Base-by-base conservation (phyloP, 2,888 invertebrate species). In the Notodonta dromedarius region DNA sequence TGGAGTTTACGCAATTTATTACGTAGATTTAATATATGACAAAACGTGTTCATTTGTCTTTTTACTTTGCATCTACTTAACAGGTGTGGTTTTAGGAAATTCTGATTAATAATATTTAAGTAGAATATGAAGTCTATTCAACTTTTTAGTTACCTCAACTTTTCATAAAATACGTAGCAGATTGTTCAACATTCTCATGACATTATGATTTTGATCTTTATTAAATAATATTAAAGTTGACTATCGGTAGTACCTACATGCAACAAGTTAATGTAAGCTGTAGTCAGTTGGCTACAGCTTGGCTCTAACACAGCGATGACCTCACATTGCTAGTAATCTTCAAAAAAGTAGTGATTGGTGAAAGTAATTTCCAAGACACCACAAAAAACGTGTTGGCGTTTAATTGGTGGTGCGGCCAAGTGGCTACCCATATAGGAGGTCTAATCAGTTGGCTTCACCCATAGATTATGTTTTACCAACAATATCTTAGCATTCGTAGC, bases 381-480 rank as follows among this genome's bases (percentile, higher is more conserved):
- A 65, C 56, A 46, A 69, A 69, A 65, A 71, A 67, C 39, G 61
- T 57, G 66, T 70, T 60, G 72, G 68, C 62, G 71, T 76, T 70
- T 73, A 72, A 75, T 79, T 74, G 75, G 63, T 66, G 62, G 57
- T 64, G 24, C 24, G 24, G 24, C 24, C 24, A 24, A 24, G 24
- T 1, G 24, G 2, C 24, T 24, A 11, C 8, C 11, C 46, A 46
- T 46, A 46, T 7, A 42, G 42, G 9, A 42, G 4, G 4, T 42
- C 42, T 71, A 73, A 76, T 74, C 71, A 71, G 59, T 56, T 57
- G 60, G 58, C 66, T 71, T 65, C 57, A 63, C 62, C 65, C 72
- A 61, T 72, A 70, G 13, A 11, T 72, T 67, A 71, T 66, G 56
- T 70, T 63, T 53, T 63, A 60, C 64, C 46, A 56, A 61, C 70